Base-by-base conservation (phyloP, 2,888 invertebrate species). In the Catocala fraxini region DNA sequence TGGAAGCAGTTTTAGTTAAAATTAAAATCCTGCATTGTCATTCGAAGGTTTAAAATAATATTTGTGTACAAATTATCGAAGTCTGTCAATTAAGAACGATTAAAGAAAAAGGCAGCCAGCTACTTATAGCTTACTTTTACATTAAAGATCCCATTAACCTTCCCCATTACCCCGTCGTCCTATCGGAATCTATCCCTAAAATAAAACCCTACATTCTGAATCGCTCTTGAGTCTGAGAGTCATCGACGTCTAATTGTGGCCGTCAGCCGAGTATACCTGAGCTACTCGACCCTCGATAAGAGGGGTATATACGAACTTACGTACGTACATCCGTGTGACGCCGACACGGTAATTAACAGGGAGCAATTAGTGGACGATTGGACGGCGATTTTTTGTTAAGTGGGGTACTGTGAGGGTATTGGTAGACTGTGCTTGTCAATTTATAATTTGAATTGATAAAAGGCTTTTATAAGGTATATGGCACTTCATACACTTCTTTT, bases 201-300 rank as follows among this genome's bases (percentile, higher is more conserved):
- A 59, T 56, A 64, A 60, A 64, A 53, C 41, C 56, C 41, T 46
- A 41, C 53, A 57, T 49, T 56, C 35, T 56, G 59, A 59, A 56
- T 59, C 56, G 49, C 59, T 56, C 64, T 64, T 10, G 33, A 59
- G 52, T 6, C 41, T 53, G 46, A 64, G 64, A 46, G 59, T 45
- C 64, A 64, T 64, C 46, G 59, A 64, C 55, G 52, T 64, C 59
- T 64, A 56, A 64, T 64, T 64, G 59, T 60, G 59, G 52, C 51
- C 51, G 56, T 68, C 62, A 56, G 49, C 43, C 43, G 60, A 73
- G 70, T 56, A 68, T 70, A 77, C 77, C 70, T 71, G 69, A 59
- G 60, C 57, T 59, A 65, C 71, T 73, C 59, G 65, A 64, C 73
- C 55, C 56, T 42, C 71, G 51, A 63, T 63, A 66, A 73, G 78